Base-by-base conservation (phyloP, 2,888 invertebrate genomes). In the Ormia ochracea region DNA sequence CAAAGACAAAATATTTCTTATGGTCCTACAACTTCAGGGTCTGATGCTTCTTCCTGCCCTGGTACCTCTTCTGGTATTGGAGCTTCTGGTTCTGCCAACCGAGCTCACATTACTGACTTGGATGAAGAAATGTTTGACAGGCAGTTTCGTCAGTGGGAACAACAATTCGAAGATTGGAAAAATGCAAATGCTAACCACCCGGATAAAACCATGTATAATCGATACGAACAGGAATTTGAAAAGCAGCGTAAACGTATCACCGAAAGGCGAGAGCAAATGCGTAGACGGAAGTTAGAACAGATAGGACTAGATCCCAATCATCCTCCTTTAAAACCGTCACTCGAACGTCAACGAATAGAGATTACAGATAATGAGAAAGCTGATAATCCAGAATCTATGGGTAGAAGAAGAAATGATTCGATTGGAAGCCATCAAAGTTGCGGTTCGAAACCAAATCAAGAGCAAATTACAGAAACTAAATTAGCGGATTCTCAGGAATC, bases 151-250 rank as follows among this genome's bases (percentile, higher is more conserved):
- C 94, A 96, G 86, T 98, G 97, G 97, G 96, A 97, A 89, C 93
- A 95, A 83, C 96, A 97, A 88, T 97, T 97, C 88, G 94, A 95
- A 85, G 94, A 94, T 84, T 98, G 98, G 98, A 96, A 95, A 87
- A 93, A 93, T 81, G 95, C 96, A 86, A 98, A 98, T 90, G 94
- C 94, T 36, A 95, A 96, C 89, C 97, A 97, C 90, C 97, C 97
- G 0, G 96, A 97, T 88, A 95, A 94, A 89, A 93, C 94, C 89
- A 95, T 95, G 83, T 96, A 96, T 86, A 92, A 92, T 84, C 94
- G 95, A 85, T 97, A 97, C 89, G 96, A 97, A 89, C 93, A 94
- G 63, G 96, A 96, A 88, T 97, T 97, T 93, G 95, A 96, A 86
- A 92, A 94, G 38, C 96, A 95, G 91, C 92, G 96, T 17, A 93